phyloP scores from a whole-genome alignment of 2,113 vertebrate species.

The Struthidea cinerea region DNA sequence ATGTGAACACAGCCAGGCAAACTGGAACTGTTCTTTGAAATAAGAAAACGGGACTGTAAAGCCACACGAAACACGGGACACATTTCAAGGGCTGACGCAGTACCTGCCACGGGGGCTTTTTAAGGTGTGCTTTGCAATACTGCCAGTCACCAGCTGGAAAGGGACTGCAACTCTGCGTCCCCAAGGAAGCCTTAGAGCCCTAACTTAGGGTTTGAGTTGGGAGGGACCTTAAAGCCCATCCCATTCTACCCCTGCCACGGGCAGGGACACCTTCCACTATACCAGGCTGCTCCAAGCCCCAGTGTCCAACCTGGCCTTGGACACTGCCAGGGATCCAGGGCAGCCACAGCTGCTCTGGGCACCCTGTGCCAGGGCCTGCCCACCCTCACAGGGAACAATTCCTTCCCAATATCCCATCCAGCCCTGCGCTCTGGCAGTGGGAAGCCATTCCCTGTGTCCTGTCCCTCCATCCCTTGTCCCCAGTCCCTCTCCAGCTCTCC shows the following conservation, averaged over 20 bases:
- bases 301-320: fast-evolving
- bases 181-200: background rate
- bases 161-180: background rate
- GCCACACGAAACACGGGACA: background rate
- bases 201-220: background rate
- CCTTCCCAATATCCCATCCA: background rate
- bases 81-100: background rate
- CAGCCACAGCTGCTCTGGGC: background rate
- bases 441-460: background rate
- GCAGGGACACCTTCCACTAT: background rate
- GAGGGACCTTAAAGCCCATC: background rate
- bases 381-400: background rate
- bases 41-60: background rate
- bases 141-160: background rate
- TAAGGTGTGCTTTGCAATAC: background rate
- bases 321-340: background rate
- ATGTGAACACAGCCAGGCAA: background rate
- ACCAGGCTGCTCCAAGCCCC: background rate
- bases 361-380: fast-evolving
- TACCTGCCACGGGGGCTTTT: background rate
- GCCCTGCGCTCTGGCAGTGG: background rate
- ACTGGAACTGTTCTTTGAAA: background rate
- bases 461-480: background rate
- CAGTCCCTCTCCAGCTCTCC: background rate
- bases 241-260: background rate